A percentile compares a stretch with the other conserved stretches of the same genome.
These are phyloP conservation scores for Magallana gigas DNA, from an alignment of 1,140 invertebrate genomes.

Conservation along the genomic window DNA sequence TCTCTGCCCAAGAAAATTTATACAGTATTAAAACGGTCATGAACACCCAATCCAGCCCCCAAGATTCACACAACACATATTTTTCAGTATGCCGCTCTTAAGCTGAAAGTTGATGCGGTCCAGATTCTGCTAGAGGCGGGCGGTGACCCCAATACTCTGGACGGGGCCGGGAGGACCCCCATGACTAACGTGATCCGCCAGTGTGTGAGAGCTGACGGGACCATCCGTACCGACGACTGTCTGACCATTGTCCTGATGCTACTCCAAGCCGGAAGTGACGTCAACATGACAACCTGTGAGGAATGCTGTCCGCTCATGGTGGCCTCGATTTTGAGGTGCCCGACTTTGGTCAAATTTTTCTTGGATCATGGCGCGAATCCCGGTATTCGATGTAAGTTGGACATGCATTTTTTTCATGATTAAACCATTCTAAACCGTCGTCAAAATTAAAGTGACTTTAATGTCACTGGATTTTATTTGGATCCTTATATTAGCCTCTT, in stretches of 20 bases:
- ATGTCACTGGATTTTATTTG: neutral
- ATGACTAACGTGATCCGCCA: slow-evolving; percentile 58
- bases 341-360: slow-evolving; percentile 54
- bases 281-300: slow-evolving; percentile 58
- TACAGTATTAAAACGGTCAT: no score
- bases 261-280: slow-evolving; percentile 53
- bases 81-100: slow-evolving; percentile 56
- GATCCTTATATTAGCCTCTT: neutral
- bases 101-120: slow-evolving; percentile 57
- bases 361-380: slow-evolving; percentile 58
- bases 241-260: slow-evolving; percentile 58
- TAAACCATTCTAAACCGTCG: no score
- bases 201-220: slow-evolving; percentile 23
- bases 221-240: slow-evolving; percentile 43
- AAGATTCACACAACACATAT: neutral
- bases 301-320: slow-evolving; percentile 58
- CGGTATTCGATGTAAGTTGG: slow-evolving; percentile 57
- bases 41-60: no score
- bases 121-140: slow-evolving; percentile 52
- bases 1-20: no score
- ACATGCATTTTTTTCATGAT: neutral
- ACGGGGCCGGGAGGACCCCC: slow-evolving; percentile 56
- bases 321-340: slow-evolving; percentile 45
- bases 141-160: slow-evolving; percentile 59
- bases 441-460: neutral